Conservation (phyloP, 2,113 vertebrate genomes). For the Corythornis cristatus region DNA sequence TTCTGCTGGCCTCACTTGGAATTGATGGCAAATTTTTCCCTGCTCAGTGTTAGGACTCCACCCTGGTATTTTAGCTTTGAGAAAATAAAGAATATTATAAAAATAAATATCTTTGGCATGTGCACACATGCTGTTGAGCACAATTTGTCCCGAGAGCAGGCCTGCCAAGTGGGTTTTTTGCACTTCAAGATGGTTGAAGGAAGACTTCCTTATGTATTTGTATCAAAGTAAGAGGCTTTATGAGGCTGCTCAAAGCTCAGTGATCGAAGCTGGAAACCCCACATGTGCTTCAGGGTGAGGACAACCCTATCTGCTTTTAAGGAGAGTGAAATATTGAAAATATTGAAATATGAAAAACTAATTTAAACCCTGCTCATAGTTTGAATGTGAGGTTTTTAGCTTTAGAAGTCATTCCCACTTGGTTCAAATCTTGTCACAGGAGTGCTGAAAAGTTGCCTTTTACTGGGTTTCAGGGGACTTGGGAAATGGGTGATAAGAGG, state of each 20-base stretch:
- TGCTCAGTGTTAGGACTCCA: neutral
- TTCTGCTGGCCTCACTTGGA: neutral
- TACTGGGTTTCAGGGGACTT: neutral
- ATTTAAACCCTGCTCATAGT: neutral
- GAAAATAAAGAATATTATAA: neutral
- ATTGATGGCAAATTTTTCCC: neutral
- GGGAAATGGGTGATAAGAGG: neutral
- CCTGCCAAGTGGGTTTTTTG: neutral
- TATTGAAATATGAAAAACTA: neutral
- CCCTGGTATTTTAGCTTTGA: neutral
- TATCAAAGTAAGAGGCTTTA: neutral
- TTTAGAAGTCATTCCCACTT: neutral
- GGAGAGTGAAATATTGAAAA: neutral
- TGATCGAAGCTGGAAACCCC: neutral
- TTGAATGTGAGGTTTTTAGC: neutral
- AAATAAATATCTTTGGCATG: neutral
- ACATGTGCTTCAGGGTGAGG: neutral
- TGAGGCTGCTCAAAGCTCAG: neutral
- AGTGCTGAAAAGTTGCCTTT: neutral
- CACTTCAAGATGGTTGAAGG: neutral
- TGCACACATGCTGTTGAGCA: neutral
- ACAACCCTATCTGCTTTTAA: neutral
- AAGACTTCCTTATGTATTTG: neutral
- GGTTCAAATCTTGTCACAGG: neutral
- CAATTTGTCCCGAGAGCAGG: neutral